Conservation (phyloP, 2,888 invertebrate species). For the Diarsia rubi region DNA sequence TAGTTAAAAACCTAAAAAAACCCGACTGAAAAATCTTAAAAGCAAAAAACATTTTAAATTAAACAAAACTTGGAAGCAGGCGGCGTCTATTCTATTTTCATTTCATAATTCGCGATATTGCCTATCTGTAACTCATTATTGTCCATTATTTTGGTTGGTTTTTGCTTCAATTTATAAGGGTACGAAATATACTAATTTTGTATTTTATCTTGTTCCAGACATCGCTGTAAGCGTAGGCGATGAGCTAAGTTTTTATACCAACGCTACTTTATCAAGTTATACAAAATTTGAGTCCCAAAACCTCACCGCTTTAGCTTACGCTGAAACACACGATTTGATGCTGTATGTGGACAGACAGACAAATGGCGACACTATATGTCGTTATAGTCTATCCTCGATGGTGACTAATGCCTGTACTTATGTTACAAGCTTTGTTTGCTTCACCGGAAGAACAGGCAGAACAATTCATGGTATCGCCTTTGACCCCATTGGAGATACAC, state of each 20-base stretch:
- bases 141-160: no score
- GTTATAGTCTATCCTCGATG: not conserved
- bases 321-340: not conserved
- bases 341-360: not conserved
- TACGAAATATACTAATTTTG: no score
- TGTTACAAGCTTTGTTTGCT: no score
- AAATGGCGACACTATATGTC: not conserved
- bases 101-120: no score
- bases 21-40: no score
- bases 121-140: no score
- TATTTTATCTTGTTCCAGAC: conserved; percentile 90
- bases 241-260: conserved; percentile 72
- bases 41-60: no score
- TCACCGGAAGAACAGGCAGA: not conserved
- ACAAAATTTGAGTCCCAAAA: not conserved
- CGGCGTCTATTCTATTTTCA: no score
- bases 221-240: conserved; percentile 92
- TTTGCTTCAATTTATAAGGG: no score
- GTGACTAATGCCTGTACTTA: no score
- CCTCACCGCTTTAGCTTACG: conserved; percentile 89
- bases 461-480: not conserved
- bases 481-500: not conserved
- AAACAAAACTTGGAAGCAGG: no score
- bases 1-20: no score
- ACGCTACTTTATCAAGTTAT: not conserved